Evolutionary conservation across 2,113 vertebrate genomes (phyloP).

Genomic region (Cephalopholis sonnerati): DNA sequence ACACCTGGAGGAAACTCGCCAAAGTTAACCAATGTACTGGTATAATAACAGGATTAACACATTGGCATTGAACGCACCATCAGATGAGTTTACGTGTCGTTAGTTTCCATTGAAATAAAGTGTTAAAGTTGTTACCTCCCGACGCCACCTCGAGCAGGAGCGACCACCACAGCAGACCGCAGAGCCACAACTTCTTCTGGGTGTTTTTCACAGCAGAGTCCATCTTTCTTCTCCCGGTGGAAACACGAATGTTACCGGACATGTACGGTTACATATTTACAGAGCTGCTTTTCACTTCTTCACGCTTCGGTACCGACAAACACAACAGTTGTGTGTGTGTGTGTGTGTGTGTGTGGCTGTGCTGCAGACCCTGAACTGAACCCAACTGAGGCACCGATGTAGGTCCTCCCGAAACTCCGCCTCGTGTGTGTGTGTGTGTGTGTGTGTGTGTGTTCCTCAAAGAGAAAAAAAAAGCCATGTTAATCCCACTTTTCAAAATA

Average conservation of each 20-base stretch:
- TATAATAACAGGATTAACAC: background rate
- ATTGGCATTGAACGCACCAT: background rate
- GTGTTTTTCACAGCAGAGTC: conserved; percentile 47
- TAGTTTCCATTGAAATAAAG: conserved; percentile 13
- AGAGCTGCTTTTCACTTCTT: background rate
- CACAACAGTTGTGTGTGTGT: background rate
- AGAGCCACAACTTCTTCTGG: conserved; percentile 63
- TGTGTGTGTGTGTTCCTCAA: background rate
- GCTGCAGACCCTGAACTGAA: background rate
- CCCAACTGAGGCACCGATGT: background rate
- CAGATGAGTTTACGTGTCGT: background rate
- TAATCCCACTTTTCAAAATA: conserved; percentile 56
- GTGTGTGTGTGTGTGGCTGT: background rate
- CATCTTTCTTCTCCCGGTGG: conserved; percentile 63
- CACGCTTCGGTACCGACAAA: conserved; percentile 3
- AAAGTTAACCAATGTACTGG: background rate
- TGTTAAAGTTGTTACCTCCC: conserved; percentile 72
- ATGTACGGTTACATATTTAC: conserved; percentile 68
- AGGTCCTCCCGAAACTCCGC: conserved; percentile 56
- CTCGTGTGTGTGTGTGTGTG: conserved; percentile 48
- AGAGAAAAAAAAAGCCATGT: background rate
- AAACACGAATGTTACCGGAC: conserved; percentile 4
- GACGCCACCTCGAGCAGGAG: conserved; percentile 66
- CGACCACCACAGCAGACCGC: conserved; percentile 76
- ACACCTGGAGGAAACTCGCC: background rate